Evolutionary conservation across 37 sponge, comb jelly and placozoan species (phyloP).

Genomic region (Spongia lamella): DNA sequence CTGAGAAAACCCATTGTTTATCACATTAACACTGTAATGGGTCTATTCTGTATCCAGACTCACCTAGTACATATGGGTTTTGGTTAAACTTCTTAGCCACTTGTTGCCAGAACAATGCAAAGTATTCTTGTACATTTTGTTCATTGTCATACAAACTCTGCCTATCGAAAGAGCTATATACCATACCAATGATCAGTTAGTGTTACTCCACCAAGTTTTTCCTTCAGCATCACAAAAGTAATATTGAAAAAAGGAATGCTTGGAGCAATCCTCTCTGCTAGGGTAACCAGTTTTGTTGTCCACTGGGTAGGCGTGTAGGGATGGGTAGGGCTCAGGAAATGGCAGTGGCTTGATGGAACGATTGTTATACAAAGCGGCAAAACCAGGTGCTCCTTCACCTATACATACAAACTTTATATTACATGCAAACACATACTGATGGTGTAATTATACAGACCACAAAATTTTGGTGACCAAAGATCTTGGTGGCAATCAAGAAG

Average conservation of each 20-base stretch:
- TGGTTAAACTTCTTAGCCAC: constrained; percentile 63
- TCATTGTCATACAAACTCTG: constrained; percentile 84
- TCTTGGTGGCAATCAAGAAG: constrained; percentile 86
- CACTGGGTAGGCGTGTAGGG: constrained; percentile 38
- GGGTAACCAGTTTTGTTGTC: constrained; percentile 74
- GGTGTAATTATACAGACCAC: constrained; percentile 62
- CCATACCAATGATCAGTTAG: background rate
- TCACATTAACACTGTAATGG: background rate
- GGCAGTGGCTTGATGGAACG: constrained; percentile 46
- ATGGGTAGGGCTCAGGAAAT: constrained; percentile 62
- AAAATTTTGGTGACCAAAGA: constrained; percentile 71
- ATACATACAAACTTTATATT: constrained; percentile 42
- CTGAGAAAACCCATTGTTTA: background rate
- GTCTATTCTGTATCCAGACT: background rate
- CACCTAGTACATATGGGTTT: constrained; percentile 64
- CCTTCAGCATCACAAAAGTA: constrained; percentile 73
- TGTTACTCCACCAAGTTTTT: constrained; percentile 26
- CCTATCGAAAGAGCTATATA: constrained; percentile 15
- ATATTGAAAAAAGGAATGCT: constrained; percentile 70
- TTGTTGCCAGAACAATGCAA: constrained; percentile 71
- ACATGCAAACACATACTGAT: constrained; percentile 59
- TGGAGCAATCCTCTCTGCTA: constrained; percentile 44
- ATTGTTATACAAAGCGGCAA: constrained; percentile 65
- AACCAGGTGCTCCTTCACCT: constrained; percentile 74
- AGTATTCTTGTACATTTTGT: constrained; percentile 62